Evolutionary conservation across 2,888 invertebrate genomes (phyloP), one percentile per base, ranked within the genome.

Genomic region (Pseudeuparius sepicola): DNA sequence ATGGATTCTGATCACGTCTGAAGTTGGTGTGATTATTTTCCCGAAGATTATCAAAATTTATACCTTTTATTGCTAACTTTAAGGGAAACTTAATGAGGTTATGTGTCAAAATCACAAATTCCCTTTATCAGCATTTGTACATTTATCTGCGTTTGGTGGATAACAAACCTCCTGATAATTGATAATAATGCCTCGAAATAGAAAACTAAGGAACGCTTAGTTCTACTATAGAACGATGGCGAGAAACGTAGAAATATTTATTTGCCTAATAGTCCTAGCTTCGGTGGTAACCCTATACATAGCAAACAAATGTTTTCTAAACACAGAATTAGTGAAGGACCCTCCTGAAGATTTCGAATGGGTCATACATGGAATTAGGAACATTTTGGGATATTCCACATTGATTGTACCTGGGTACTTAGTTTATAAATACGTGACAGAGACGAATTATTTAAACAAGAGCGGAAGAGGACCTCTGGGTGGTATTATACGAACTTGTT

Each of bases 351-450:
- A 72, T 37, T 76, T 75, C 47, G 68, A 66, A 37, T 88, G 93
- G 93, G 54, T 87, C 11, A 67, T 86, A 46, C 75, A 82, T 43
- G 66, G 93, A 24, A 53, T 76, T 24, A 66, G 86, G 14, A 94
- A 94, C 63, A 67, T 89, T 35, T 67, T 87, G 11, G 90, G 92
- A 9, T 96, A 94, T 60, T 74, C 80, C 3, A 86, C 88, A n/a
- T 70, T 96, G 36, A 69, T 93, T 56, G 61, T 92, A 38, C 93
- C 94, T 2, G 87, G 87, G 29, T 81, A 75, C 55, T 63, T 92
- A 11, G 70, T 90, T 35, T 85, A 84, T 57, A 80, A 79, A 59
- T 90, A 88, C 62, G 71, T 88, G 14, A 72, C 76, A 43, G 75
- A 71, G 53, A 78, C 73, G 31, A 81, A 84, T 50, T 87, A 87